Percentiles rank a stretch among this genome's conserved stretches.
Conservation (phyloP, 2,113 vertebrate species). For the Pagrus major region DNA sequence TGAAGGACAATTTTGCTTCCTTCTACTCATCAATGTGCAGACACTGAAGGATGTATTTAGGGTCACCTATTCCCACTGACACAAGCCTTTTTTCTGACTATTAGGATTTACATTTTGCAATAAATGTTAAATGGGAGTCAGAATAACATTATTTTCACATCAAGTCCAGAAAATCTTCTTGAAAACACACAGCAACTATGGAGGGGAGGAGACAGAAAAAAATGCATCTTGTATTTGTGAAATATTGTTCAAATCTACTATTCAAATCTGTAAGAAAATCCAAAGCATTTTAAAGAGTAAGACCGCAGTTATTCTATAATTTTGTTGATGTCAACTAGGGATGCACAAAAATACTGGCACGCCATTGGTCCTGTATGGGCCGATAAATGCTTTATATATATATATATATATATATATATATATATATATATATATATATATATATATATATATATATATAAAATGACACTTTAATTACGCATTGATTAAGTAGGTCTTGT, state of each 20-base stretch:
- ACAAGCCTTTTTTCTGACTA: slow-evolving; percentile 37
- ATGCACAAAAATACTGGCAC: too few relatives aligned
- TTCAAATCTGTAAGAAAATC: neutral
- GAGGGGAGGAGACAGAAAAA: neutral
- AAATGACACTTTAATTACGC: too few relatives aligned
- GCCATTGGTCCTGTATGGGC: too few relatives aligned
- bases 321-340: neutral
- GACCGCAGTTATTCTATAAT: neutral
- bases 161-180: slow-evolving; percentile 34
- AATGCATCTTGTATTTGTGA: neutral
- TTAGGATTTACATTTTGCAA: slow-evolving; percentile 48
- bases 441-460: too few relatives aligned
- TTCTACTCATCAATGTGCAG: slow-evolving; percentile 65
- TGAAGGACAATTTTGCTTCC: slow-evolving; percentile 78
- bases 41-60: slow-evolving; percentile 70
- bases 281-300: neutral
- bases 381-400: too few relatives aligned
- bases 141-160: slow-evolving; percentile 33
- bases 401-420: too few relatives aligned
- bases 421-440: too few relatives aligned
- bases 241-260: neutral
- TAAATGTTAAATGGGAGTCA: slow-evolving; percentile 48
- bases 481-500: too few relatives aligned
- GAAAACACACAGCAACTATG: neutral
- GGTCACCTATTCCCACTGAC: slow-evolving; percentile 69